Percentiles rank a stretch among this genome's conserved stretches.
Conservation (phyloP, 2,888 invertebrate species). For the Capitulum mitella region DNA sequence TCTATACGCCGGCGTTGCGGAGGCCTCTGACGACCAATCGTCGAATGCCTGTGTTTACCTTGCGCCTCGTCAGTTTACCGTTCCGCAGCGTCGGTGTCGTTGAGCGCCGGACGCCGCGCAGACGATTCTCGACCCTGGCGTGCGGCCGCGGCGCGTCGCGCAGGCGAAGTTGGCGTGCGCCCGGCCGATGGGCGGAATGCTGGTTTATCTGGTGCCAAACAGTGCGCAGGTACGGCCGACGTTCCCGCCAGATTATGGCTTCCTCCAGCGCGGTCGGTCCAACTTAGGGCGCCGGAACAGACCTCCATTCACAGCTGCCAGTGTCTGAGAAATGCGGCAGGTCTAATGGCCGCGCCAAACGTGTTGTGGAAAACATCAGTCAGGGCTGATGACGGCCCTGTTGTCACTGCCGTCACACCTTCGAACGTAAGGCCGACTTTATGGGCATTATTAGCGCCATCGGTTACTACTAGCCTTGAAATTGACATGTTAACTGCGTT, state of each 20-base stretch:
- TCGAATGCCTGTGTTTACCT: not conserved
- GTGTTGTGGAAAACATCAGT: too few relatives aligned
- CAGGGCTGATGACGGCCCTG: too few relatives aligned
- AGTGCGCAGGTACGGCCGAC: not conserved
- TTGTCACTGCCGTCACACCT: too few relatives aligned
- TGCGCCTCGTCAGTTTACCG: not conserved
- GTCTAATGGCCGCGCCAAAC: too few relatives aligned
- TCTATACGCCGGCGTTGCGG: too few relatives aligned
- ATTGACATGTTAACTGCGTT: too few relatives aligned
- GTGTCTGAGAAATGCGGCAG: not conserved
- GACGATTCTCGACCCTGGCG: not conserved
- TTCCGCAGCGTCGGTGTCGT: not conserved
- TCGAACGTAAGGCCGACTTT: too few relatives aligned
- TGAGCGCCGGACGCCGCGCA: not conserved
- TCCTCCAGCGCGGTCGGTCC: not conserved
- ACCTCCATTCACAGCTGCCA: not conserved
- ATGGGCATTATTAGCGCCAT: too few relatives aligned
- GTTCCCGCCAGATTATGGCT: not conserved
- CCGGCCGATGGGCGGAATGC: not conserved
- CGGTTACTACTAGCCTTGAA: too few relatives aligned
- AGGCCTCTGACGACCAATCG: too few relatives aligned
- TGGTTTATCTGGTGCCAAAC: conserved; percentile 12
- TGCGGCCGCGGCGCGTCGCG: not conserved
- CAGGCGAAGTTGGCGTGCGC: not conserved
- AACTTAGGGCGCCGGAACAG: not conserved